Conservation (phyloP, 1,140 invertebrate genomes). For the Pemphigus obesinymphae region DNA sequence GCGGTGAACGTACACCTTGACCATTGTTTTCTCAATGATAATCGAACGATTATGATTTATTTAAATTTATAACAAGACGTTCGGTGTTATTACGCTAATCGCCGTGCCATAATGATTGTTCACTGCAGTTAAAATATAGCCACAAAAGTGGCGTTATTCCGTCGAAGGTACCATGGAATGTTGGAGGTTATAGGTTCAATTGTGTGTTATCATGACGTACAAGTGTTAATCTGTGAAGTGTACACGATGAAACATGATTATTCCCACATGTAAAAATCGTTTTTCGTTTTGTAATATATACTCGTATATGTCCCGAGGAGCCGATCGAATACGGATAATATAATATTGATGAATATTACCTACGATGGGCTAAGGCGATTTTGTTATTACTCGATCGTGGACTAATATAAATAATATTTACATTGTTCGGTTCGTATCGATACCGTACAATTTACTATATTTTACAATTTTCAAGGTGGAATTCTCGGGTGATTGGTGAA, state of each 20-base stretch:
- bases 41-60: background rate
- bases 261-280: background rate
- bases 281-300: background rate
- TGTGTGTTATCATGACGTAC: background rate
- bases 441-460: background rate
- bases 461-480: slow-evolving; percentile 33
- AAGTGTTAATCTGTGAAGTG: background rate
- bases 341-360: too few relatives aligned
- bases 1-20: background rate
- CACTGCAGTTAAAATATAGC: background rate
- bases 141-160: background rate
- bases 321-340: too few relatives aligned
- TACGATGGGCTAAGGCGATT: background rate
- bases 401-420: background rate
- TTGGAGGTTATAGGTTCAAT: background rate
- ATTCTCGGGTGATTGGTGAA: background rate
- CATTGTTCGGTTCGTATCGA: too few relatives aligned
- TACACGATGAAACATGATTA: background rate
- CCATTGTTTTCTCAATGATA: background rate
- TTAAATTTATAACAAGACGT: background rate
- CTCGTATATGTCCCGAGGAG: background rate
- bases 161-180: background rate
- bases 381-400: background rate
- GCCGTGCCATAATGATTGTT: slow-evolving; percentile 10
- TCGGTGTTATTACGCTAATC: too few relatives aligned